These are phyloP conservation scores for Cheumatopsyche charites DNA, from an alignment of 1,140 invertebrate genomes.

Conservation along the genomic window DNA sequence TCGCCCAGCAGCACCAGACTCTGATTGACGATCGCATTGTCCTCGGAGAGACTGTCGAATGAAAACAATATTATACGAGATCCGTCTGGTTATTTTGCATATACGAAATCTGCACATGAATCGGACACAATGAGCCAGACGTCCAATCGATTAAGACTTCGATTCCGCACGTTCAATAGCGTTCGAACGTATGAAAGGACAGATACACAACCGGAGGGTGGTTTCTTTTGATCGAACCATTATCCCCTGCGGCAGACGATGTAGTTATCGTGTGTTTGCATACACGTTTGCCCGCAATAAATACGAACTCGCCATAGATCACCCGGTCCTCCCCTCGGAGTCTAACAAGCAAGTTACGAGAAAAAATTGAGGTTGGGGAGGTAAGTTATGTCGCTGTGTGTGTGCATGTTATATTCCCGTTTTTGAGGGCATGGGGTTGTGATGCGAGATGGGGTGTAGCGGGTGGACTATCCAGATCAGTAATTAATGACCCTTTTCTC, in stretches of 20 bases:
- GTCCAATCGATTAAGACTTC: too few relatives aligned
- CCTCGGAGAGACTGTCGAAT: background rate
- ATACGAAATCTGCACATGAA: conserved; percentile 2
- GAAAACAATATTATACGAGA: background rate
- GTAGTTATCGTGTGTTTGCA: conserved; percentile 30
- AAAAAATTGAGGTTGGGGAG: conserved; percentile 34
- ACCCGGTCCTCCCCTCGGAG: conserved; percentile 5
- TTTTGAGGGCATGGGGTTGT: background rate
- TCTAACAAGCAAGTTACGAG: conserved; percentile 34
- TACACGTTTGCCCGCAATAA: conserved; percentile 24
- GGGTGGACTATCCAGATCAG: conserved; percentile 46
- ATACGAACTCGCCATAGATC: conserved; percentile 18
- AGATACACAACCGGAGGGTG: too few relatives aligned
- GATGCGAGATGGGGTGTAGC: conserved; percentile 26
- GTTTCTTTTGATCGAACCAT: too few relatives aligned
- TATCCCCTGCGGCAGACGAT: background rate
- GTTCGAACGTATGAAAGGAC: background rate
- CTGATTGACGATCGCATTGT: conserved; percentile 22
- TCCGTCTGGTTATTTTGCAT: background rate
- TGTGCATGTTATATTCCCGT: conserved; percentile 18
- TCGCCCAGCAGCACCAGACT: too few relatives aligned
- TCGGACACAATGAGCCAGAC: background rate
- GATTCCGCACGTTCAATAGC: too few relatives aligned
- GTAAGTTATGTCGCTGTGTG: conserved; percentile 37
- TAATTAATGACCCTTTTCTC: conserved; percentile 51